Base-by-base conservation (phyloP, 1,140 invertebrate genomes). In the Xylocopa sonorina region DNA sequence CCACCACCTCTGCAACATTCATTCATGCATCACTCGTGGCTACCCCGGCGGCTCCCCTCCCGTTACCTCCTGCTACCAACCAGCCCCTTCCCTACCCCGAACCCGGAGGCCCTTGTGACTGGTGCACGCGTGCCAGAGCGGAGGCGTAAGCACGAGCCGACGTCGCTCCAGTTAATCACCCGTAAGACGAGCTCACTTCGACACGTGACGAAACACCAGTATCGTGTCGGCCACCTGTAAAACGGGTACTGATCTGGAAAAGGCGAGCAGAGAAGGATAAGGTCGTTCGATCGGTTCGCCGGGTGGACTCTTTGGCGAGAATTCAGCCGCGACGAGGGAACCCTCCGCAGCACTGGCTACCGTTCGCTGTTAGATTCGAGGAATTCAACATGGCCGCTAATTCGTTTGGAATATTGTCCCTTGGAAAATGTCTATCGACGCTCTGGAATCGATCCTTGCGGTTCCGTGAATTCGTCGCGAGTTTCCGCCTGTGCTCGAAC, bases 91-190 rank as follows among this genome's bases (percentile, higher is more conserved):
- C 66, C 66, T 67, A 24, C 62, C 57, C 27, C 46, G 57, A 48
- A 27, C 4, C n/a, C 46, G 29, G 21, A 50, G n/a, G 53, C 58
- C 67, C 58, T n/a, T 46, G 53, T 72, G 79, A 83, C 68, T 77
- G 72, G 64, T 83, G 81, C 77, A 87, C 83, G 83, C 88, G 87
- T 89, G 84, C 48, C 72, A 81, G 24, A 78, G 84, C 87, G 89
- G 86, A 88, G 89, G 88, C 87, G 87, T 81, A 71, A 82, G 83
- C 81, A 85, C 57, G 81, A 83, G 76, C 74, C 66, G 66, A 80
- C 60, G 82, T 77, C 69, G 83, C 38, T 73, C 78, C 78, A 71
- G 63, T 78, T 84, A 84, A 85, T 84, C 82, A 77, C 48, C 78
- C 72, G 67, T 73, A 63, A 84, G 78, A 84, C 72, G 51, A 62